Evolutionary conservation across 2,113 vertebrate genomes (phyloP).

Genomic region (Chaenogobius annularis): DNA sequence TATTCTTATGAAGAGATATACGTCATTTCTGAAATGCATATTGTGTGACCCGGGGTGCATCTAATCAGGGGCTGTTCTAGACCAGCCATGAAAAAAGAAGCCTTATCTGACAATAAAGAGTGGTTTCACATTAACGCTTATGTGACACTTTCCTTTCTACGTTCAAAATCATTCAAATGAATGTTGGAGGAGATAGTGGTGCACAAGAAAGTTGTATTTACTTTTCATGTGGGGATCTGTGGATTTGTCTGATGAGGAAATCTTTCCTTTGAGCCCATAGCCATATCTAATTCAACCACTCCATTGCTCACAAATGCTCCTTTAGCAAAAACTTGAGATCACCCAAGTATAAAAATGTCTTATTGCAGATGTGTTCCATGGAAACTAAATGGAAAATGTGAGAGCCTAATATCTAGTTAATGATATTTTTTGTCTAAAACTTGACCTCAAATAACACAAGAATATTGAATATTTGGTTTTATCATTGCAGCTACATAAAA

Average conservation of each 20-base stretch:
- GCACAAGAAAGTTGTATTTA: conserved; percentile 35
- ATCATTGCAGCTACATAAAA: too few species aligned
- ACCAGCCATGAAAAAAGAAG: conserved; percentile 57
- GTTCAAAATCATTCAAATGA: conserved; percentile 27
- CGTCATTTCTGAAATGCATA: conserved; percentile 46
- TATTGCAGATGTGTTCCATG: conserved; percentile 30
- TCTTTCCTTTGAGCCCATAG: conserved; percentile 29
- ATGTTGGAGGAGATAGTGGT: conserved; percentile 26
- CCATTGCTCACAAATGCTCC: conserved; percentile 20
- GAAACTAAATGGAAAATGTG: conserved; percentile 32
- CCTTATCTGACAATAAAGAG: conserved; percentile 50
- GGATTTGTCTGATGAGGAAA: conserved; percentile 48
- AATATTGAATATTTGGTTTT: background rate
- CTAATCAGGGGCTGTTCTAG: conserved; percentile 41
- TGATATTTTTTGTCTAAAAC: conserved; percentile 5
- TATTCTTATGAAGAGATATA: conserved; percentile 37
- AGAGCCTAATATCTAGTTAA: conserved; percentile 17
- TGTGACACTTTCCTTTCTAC: conserved; percentile 27
- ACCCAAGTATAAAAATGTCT: conserved; percentile 33
- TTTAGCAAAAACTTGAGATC: conserved; percentile 46
- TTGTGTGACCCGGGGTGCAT: conserved; percentile 46
- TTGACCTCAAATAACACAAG: conserved; percentile 4
- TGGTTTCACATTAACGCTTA: conserved; percentile 43
- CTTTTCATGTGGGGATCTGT: conserved; percentile 29
- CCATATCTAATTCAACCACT: conserved; percentile 30